phyloP scores from a whole-genome alignment of 1,140 invertebrate species.

The Lepidurus apus region DNA sequence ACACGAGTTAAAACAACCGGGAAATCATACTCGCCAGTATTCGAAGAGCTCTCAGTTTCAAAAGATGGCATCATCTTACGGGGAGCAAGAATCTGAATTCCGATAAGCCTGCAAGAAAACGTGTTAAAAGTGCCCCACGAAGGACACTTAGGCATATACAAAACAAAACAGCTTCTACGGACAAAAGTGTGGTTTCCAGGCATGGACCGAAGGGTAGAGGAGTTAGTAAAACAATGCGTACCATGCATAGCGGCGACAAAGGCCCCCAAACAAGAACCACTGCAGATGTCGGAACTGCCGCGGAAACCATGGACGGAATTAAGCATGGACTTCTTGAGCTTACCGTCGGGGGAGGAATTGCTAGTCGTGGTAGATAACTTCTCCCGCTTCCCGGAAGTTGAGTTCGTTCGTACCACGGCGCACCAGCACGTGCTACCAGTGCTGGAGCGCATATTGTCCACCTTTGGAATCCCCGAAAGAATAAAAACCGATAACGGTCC shows the following conservation, averaged over 20 bases:
- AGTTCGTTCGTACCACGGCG: not conserved
- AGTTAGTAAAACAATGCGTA: constrained; percentile 38
- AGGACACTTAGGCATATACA: constrained; percentile 41
- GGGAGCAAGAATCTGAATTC: not conserved
- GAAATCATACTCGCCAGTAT: not conserved
- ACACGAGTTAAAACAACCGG: not conserved
- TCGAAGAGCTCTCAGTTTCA: not conserved
- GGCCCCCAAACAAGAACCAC: not conserved
- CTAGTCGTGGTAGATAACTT: constrained; percentile 31
- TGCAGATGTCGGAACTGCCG: constrained; percentile 16
- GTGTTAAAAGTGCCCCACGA: constrained; percentile 41
- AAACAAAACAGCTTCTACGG: constrained; percentile 41
- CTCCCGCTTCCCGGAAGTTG: constrained; percentile 28
- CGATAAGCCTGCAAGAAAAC: constrained; percentile 31
- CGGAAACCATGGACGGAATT: constrained; percentile 30
- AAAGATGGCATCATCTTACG: not conserved
- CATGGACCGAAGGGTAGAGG: constrained; percentile 42
- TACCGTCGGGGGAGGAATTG: constrained; percentile 24
- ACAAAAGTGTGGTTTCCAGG: constrained; percentile 45
- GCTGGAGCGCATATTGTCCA: not conserved
- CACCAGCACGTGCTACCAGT: not conserved
- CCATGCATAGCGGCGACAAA: constrained; percentile 32
- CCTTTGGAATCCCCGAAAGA: not conserved
- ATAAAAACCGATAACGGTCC: not conserved
- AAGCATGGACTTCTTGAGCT: constrained; percentile 30